phyloP scores from a whole-genome alignment of 2,888 invertebrate genomes.

The Tribolium freemani region DNA sequence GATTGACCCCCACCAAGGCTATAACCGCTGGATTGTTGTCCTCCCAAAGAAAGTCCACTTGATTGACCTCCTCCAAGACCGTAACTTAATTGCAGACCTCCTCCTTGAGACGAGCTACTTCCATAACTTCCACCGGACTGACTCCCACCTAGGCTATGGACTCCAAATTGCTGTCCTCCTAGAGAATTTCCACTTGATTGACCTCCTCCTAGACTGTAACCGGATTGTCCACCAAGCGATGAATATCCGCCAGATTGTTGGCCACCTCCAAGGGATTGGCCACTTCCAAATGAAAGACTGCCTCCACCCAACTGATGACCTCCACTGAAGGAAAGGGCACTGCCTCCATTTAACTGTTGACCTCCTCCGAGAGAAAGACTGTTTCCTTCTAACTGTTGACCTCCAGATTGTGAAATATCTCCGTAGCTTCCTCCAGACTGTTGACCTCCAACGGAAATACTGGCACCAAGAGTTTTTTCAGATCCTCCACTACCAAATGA shows the following conservation, averaged over 20 bases:
- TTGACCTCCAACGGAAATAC: conserved; percentile 6
- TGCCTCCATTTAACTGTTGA: not conserved
- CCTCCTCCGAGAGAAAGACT: not conserved
- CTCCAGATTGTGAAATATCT: conserved; percentile 18
- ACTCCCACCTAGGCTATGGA: not conserved
- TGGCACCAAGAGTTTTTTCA: not conserved
- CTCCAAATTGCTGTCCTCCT: not conserved
- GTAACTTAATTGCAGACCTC: not conserved
- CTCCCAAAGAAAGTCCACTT: not conserved
- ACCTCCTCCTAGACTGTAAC: not conserved
- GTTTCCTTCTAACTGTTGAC: conserved; percentile 2
- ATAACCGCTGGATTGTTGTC: not conserved
- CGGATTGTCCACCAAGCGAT: too few relatives aligned
- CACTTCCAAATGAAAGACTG: conserved; percentile 2
- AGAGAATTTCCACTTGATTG: not conserved
- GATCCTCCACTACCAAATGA: conserved; percentile 17
- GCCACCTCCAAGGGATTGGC: conserved; percentile 14
- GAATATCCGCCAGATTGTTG: conserved; percentile 1
- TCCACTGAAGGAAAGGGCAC: not conserved
- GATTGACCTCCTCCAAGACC: conserved; percentile 2
- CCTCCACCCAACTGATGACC: not conserved
- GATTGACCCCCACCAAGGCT: not conserved
- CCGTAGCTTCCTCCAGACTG: conserved; percentile 21
- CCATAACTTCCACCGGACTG: not conserved
- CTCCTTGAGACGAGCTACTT: not conserved